phyloP scores from a whole-genome alignment of 2,888 invertebrate genomes.

The Cheilosia urbana region DNA sequence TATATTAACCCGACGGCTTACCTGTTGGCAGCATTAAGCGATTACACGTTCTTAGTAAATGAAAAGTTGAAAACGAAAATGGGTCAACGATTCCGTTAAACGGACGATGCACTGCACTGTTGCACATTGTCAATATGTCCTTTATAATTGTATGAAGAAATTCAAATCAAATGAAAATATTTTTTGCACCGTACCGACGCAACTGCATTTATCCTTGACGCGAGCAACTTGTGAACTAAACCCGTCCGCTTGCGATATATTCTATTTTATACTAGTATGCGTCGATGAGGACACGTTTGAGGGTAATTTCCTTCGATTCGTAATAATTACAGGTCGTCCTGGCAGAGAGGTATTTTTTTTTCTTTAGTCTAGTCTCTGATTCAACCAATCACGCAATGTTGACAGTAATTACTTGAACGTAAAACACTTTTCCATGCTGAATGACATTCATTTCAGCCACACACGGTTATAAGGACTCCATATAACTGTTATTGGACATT shows the following conservation, averaged over 20 bases:
- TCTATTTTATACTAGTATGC: conserved; percentile 61
- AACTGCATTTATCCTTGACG: conserved; percentile 24
- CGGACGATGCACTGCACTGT: conserved; percentile 77
- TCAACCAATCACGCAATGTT: conserved; percentile 84
- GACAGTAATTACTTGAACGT: conserved; percentile 82
- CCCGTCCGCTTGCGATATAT: conserved; percentile 9
- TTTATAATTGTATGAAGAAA: not conserved
- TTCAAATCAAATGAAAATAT: not conserved
- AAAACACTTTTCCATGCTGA: conserved; percentile 81
- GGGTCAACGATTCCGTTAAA: conserved; percentile 79
- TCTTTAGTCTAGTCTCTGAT: conserved; percentile 78
- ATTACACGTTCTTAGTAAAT: conserved; percentile 88
- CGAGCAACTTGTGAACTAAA: conserved; percentile 49
- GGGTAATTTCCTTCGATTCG: conserved; percentile 51
- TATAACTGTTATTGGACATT: conserved; percentile 81
- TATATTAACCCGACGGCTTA: conserved; percentile 77
- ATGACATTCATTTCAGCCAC: conserved; percentile 81
- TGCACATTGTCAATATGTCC: conserved; percentile 75
- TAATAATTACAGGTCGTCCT: conserved; percentile 60
- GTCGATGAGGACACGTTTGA: conserved; percentile 15
- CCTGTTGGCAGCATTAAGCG: conserved; percentile 87
- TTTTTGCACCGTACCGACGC: not conserved
- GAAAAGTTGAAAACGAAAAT: conserved; percentile 86
- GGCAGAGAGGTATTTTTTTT: conserved; percentile 65
- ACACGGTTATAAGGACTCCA: conserved; percentile 81